These are phyloP conservation scores for Scaeva pyrastri DNA, from an alignment of 2,888 invertebrate species.

Conservation along the genomic window DNA sequence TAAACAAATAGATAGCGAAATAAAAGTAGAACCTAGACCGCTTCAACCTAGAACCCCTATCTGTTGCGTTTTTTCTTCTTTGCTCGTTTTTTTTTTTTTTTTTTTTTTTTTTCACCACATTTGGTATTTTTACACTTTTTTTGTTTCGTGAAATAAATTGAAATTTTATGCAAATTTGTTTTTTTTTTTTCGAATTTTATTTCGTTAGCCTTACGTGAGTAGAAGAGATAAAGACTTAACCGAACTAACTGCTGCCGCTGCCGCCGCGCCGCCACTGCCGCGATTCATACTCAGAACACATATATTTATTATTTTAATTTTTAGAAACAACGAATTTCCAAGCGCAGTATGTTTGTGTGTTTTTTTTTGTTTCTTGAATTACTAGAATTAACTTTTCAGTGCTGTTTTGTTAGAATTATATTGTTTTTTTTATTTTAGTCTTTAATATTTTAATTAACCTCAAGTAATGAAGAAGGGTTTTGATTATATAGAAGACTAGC, in stretches of 20 bases:
- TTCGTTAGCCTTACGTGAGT: slow-evolving; percentile 60
- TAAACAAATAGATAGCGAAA: slow-evolving; percentile 8
- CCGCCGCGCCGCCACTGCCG: background rate
- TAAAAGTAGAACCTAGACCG: background rate
- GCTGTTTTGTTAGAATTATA: slow-evolving; percentile 13
- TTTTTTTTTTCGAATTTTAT: background rate
- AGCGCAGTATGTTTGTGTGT: background rate
- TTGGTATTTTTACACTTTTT: slow-evolving; percentile 23
- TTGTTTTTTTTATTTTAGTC: background rate
- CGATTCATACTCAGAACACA: background rate
- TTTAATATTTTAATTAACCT: too few relatives aligned
- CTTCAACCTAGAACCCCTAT: slow-evolving; percentile 58
- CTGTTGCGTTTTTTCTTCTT: slow-evolving; percentile 16
- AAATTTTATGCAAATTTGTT: slow-evolving; percentile 69
- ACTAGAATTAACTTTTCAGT: slow-evolving; percentile 48
- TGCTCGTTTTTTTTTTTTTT: background rate
- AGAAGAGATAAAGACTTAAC: slow-evolving; percentile 38
- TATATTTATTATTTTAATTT: slow-evolving; percentile 33
- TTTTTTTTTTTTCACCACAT: background rate
- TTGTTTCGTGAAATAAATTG: slow-evolving; percentile 58
- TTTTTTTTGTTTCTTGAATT: slow-evolving; percentile 7
- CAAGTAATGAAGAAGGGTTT: too few relatives aligned
- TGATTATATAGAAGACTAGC: too few relatives aligned
- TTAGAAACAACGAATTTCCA: slow-evolving; percentile 15
- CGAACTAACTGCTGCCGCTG: too few relatives aligned